Conservation (phyloP, 35 echinoderm and acorn worm species). For the Amphiura filiformis region DNA sequence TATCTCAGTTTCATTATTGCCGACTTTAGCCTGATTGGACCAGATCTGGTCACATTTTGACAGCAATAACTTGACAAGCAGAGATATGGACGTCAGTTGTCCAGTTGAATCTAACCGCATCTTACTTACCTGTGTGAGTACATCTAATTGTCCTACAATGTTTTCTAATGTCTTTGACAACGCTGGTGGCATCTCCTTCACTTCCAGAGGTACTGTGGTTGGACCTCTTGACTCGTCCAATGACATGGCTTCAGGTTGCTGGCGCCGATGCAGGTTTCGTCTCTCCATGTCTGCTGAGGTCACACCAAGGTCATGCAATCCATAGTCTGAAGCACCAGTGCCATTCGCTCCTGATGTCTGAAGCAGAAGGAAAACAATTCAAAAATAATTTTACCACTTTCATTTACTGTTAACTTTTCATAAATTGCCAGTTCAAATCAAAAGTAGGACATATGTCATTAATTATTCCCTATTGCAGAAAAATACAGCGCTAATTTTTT, state of each 20-base stretch:
- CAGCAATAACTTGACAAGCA: no score
- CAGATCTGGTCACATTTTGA: no score
- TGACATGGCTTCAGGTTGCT: background rate
- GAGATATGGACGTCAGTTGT: no score
- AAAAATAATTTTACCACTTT: background rate
- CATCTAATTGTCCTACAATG: conserved; percentile 90
- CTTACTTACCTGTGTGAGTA: conserved; percentile 92
- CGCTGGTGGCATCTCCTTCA: conserved; percentile 90
- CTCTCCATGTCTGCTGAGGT: conserved; percentile 85
- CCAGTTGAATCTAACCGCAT: no score
- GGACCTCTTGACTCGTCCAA: background rate
- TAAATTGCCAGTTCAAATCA: no score
- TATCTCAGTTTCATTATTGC: no score
- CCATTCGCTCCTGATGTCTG: background rate
- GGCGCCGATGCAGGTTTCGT: conserved; percentile 44
- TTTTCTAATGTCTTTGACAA: conserved; percentile 91
- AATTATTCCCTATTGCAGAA: no score
- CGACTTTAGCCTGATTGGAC: no score
- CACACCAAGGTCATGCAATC: conserved; percentile 64
- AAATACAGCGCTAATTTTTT: no score
- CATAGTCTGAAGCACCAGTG: background rate
- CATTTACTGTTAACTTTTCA: no score
- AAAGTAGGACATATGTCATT: no score
- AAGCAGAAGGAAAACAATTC: background rate
- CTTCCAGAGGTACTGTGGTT: conserved; percentile 74